Evolutionary conservation across 2,797 vertebrate genomes (phyloP), one percentile per base, ranked within the genome.

Genomic region (Psittacula derbiana): DNA sequence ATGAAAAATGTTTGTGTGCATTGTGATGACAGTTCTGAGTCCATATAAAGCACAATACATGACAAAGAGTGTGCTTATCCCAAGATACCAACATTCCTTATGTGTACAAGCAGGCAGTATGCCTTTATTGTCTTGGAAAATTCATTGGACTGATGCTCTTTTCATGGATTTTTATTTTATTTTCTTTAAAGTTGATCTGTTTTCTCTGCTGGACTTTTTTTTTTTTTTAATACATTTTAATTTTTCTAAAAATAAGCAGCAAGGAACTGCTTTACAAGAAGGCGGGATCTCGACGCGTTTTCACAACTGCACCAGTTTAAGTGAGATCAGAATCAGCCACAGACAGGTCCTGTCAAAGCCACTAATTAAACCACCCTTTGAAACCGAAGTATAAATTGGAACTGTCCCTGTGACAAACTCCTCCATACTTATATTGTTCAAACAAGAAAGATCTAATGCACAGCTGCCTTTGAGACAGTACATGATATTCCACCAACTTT

Each of bases 1-100:
- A 96, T 96, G 96, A 97, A 97, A 97, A 95, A 96, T 93, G 81
- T 93, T 96, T 97, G 94, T 96, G 84, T 88, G 93, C 76, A 43
- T 36, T 91, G 94, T 5, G 79, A 96, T 97, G 97, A 96, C 97
- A 97, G 96, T 95, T 95, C 89, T 96, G 93, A 96, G 86, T 94
- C 95, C 92, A 80, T 93, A 86, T 93, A 96, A 97, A 96, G 94
- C 70, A 84, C 80, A 96, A 94, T 93, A 95, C 91, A 91, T 60
- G 81, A 96, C 93, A 94, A 91, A 82, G 70, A 96, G 93, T 11
- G 66, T 60, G 61, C 80, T 88, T 96, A 92, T 91, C 93, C 95
- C 95, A 86, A 90, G 95, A 94, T 67, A 96, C 80, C 80, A 87
- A 33, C 92, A 94, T 96, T 97, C 92, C 61, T 93, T 71, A 72